phyloP scores from a whole-genome alignment of 2,797 vertebrate species.

The Numenius phaeopus region DNA sequence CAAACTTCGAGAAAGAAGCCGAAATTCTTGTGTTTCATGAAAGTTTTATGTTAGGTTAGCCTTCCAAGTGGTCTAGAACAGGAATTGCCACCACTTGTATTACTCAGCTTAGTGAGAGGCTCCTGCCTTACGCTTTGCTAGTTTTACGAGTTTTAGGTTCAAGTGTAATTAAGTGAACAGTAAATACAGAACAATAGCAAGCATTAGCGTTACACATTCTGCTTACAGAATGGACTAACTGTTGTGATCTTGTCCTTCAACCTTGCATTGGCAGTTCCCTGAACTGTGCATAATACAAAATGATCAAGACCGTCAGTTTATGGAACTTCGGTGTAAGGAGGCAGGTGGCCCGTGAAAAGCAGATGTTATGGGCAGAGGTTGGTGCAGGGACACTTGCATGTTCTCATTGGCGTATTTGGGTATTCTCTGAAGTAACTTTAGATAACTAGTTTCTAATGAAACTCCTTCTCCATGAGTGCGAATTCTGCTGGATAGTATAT shows the following conservation, averaged over 20 bases:
- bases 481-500: not conserved
- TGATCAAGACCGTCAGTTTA: not conserved
- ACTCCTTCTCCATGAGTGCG: not conserved
- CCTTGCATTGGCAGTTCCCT: not conserved
- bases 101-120: not conserved
- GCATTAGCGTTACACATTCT: not conserved
- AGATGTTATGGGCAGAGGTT: not conserved
- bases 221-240: not conserved
- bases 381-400: not conserved
- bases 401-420: not conserved
- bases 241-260: not conserved
- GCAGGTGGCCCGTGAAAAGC: not conserved
- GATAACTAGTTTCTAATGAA: not conserved
- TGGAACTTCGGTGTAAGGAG: not conserved
- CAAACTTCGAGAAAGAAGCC: not conserved
- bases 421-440: not conserved
- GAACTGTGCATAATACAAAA: not conserved
- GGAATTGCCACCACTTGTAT: not conserved
- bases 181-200: not conserved
- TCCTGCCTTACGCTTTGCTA: not conserved
- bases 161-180: not conserved
- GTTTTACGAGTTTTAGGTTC: not conserved
- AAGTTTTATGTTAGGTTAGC: not conserved
- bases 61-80: not conserved
- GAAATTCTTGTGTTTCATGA: not conserved